phyloP scores from a whole-genome alignment of 2,797 vertebrate genomes.

The Peromyscus nudipes region DNA sequence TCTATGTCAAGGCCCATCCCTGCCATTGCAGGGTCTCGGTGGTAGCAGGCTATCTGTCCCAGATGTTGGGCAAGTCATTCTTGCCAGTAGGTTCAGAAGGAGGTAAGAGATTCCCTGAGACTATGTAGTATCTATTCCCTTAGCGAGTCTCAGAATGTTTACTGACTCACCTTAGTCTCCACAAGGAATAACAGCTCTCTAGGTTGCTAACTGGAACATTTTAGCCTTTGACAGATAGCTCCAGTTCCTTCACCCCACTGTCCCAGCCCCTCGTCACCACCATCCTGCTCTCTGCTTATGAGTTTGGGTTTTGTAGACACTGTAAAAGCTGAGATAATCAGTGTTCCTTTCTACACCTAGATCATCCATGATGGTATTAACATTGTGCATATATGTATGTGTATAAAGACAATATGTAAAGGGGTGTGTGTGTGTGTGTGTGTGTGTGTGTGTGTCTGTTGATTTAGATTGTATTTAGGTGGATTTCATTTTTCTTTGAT shows the following conservation, averaged over 20 bases:
- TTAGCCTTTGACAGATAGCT: not conserved
- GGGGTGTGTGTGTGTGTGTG: not conserved
- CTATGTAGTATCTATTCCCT: not conserved
- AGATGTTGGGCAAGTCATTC: not conserved
- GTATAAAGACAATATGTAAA: not conserved
- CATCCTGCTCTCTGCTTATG: not conserved
- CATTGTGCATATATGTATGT: not conserved
- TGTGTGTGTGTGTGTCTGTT: not conserved
- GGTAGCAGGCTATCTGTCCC: not conserved
- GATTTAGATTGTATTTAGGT: not conserved
- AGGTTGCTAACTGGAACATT: not conserved
- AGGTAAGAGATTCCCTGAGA: not conserved
- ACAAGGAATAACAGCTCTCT: not conserved
- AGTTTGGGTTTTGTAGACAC: not conserved
- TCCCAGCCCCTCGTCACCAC: not conserved
- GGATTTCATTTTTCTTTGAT: not conserved
- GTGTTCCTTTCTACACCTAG: not conserved
- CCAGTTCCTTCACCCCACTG: not conserved
- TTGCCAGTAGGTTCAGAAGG: not conserved
- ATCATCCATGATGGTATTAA: not conserved
- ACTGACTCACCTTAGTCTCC: not conserved
- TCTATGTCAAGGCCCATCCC: not conserved
- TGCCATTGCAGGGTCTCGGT: not conserved
- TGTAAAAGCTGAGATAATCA: not conserved
- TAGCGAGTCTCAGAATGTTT: not conserved